phyloP scores from a whole-genome alignment of 2,113 vertebrate species.

The Damaliscus lunatus region DNA sequence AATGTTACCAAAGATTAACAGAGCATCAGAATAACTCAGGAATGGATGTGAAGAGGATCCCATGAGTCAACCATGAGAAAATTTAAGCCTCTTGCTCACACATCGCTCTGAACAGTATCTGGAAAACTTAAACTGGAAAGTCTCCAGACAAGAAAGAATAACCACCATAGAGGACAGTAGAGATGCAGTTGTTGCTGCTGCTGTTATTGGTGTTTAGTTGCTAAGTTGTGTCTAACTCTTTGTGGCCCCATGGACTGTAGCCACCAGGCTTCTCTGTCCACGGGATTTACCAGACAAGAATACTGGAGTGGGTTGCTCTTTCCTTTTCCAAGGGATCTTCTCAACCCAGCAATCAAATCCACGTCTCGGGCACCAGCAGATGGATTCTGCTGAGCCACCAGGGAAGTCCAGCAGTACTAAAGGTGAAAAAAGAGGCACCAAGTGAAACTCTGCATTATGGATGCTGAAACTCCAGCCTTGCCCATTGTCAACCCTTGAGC shows the following conservation, averaged over 20 bases:
- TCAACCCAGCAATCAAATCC: background rate
- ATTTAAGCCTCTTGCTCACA: background rate
- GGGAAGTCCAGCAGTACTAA: background rate
- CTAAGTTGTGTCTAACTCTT: background rate
- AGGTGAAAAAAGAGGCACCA: background rate
- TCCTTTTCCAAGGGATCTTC: background rate
- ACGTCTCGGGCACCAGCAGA: background rate
- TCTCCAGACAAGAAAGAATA: background rate
- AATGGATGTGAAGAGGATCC: background rate
- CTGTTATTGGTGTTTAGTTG: background rate
- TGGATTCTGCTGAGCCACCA: background rate
- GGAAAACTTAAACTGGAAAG: background rate
- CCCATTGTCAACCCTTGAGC: background rate
- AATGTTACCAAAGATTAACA: background rate
- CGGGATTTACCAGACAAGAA: background rate
- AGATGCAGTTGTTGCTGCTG: background rate
- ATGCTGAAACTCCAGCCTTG: background rate
- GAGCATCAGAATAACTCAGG: background rate
- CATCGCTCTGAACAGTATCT: background rate
- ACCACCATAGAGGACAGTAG: background rate
- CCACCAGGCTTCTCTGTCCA: background rate
- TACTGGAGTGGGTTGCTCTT: background rate
- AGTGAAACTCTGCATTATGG: background rate
- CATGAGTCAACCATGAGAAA: background rate
- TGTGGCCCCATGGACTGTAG: background rate